Base-by-base conservation (phyloP, 2,888 invertebrate genomes). In the Melitaea athalia region DNA sequence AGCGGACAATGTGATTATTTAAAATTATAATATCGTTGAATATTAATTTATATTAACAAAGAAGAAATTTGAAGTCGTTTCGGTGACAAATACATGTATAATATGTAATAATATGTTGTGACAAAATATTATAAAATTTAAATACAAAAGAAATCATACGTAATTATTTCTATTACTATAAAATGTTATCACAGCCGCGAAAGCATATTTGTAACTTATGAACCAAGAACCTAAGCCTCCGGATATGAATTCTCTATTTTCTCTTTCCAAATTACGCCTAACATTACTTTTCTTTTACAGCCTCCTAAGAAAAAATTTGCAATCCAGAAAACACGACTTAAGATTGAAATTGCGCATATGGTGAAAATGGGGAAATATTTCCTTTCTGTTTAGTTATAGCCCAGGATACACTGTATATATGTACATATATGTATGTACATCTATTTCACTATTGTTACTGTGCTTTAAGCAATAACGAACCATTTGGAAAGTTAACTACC, bases 381-480 rank as follows among this genome's bases (percentile, higher is more conserved):
- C 59, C 59, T 59, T 68, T 67, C 64, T 67, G 64, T 64, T 67
- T 47, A 64, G 52, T 67, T 55, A 61, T 67, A 43, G 33, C 59
- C 53, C n/a, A 11, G n/a, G n/a, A n/a, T 45, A 14, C n/a, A n/a
- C n/a, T 49, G n/a, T 49, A n/a, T 14, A n/a, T 49, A 4, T n/a
- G 3, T 14, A 14, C 47, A n/a, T 49, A n/a, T n/a, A 24, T 3
- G 1, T 24, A 24, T 24, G 24, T 24, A 24, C 24, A 24, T 24
- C 1, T 24, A 24, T 38, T 38, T 38, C 1, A 38, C 5, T 38
- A 7, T 38, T 38, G 38, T 38, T 38, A 38, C 8, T 38, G 8
- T 38, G 38, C 1, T 3, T 24, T 24, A 24, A 24, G 3, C 24
- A 24, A 24, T 24, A 24, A 24, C 24, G 24, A 24, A 24, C 24